phyloP scores from a whole-genome alignment of 1,140 invertebrate species.

The Temnothorax nylanderi region DNA sequence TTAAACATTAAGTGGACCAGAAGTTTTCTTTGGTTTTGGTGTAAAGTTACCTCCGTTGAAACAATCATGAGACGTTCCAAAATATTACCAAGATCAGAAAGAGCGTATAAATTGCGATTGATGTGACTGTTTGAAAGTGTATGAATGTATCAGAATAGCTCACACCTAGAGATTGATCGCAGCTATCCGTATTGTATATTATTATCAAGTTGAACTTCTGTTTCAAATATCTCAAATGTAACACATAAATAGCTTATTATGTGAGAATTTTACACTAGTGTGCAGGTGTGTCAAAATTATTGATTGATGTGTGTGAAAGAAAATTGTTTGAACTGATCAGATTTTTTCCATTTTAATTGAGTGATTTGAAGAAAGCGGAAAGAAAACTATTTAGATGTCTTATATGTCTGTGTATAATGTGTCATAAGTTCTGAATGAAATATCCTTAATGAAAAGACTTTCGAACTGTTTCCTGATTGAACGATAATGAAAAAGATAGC shows the following conservation, averaged over 20 bases:
- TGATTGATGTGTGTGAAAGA: slow-evolving; percentile 80
- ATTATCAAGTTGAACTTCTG: slow-evolving; percentile 70
- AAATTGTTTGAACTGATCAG: slow-evolving; percentile 62
- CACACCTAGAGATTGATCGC: slow-evolving; percentile 76
- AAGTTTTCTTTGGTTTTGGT: slow-evolving; percentile 13
- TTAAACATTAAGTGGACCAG: neutral
- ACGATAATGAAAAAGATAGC: slow-evolving; percentile 46
- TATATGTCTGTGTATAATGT: slow-evolving; percentile 57
- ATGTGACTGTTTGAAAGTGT: slow-evolving; percentile 32
- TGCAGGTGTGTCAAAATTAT: slow-evolving; percentile 78
- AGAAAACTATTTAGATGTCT: slow-evolving; percentile 43
- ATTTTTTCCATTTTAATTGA: slow-evolving; percentile 66
- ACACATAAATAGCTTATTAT: slow-evolving; percentile 73
- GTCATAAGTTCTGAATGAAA: slow-evolving; percentile 38
- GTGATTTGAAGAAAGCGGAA: slow-evolving; percentile 53
- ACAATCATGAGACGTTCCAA: neutral
- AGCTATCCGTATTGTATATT: slow-evolving; percentile 77
- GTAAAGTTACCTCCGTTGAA: neutral
- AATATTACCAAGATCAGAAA: neutral
- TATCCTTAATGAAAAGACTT: slow-evolving; percentile 52
- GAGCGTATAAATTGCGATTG: neutral
- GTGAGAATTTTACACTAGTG: slow-evolving; percentile 79
- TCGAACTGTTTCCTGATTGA: slow-evolving; percentile 50
- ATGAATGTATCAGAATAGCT: slow-evolving; percentile 56
- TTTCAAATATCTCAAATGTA: slow-evolving; percentile 73